phyloP scores from a whole-genome alignment of 2,113 vertebrate species.

The Albula goreensis region DNA sequence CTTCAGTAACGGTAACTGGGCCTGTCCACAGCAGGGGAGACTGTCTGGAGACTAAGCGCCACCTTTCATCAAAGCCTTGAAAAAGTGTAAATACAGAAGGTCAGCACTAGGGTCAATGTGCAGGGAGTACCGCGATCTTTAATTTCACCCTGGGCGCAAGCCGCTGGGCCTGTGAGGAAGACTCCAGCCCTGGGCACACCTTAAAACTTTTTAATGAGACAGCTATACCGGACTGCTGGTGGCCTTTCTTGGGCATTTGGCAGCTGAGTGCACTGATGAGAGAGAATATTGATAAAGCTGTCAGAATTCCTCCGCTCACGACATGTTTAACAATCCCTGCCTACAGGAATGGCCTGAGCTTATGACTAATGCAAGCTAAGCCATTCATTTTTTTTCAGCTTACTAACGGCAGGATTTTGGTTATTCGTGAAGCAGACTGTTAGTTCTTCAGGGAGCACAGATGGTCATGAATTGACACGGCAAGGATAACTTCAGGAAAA shows the following conservation, averaged over 20 bases:
- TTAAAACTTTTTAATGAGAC: conserved; percentile 72
- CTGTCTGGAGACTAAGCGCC: background rate
- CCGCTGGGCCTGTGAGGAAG: conserved; percentile 40
- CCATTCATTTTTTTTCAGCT: background rate
- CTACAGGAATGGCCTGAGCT: conserved; percentile 26
- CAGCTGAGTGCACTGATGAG: conserved; percentile 61
- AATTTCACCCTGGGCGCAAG: conserved; percentile 42
- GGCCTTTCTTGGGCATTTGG: conserved; percentile 56
- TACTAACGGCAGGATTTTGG: background rate
- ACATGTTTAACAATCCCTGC: conserved; percentile 31
- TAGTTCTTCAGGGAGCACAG: background rate
- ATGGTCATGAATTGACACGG: background rate
- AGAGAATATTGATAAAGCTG: conserved; percentile 69
- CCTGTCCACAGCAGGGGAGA: background rate
- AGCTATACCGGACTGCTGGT: conserved; percentile 51
- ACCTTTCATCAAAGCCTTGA: conserved; percentile 30
- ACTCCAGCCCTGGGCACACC: conserved; percentile 47
- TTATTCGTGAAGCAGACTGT: background rate
- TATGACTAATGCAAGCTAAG: conserved; percentile 9
- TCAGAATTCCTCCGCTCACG: conserved; percentile 36
- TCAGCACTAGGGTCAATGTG: conserved; percentile 54
- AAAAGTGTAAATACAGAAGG: conserved; percentile 58
- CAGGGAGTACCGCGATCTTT: conserved; percentile 50
- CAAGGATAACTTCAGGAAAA: background rate
- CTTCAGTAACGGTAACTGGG: conserved; percentile 9